Evolutionary conservation across 2,888 invertebrate species (phyloP), one percentile per base, ranked within the genome.

Genomic region (Mythimna vitellina): DNA sequence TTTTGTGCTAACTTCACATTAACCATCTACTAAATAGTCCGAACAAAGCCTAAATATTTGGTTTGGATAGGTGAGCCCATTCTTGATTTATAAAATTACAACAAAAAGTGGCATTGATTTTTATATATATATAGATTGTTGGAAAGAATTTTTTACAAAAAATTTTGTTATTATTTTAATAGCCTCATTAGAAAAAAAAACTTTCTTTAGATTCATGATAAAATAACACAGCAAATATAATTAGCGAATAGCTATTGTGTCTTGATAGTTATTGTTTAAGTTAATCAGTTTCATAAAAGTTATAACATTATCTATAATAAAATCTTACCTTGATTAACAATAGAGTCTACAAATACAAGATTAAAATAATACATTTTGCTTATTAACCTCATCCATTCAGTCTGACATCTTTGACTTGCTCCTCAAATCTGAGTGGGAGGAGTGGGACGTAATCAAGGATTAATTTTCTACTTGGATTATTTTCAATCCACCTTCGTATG

Each of bases 381-480:
- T 22, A 53, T 56, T n/a, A 54, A 77, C 64, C 87, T 65, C 70
- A 82, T 91, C 88, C 80, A 90, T 82, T 71, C 8, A 65, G 58
- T 68, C 65, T 35, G 81, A 86, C 71, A 89, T 91, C 91, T 84
- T 82, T 71, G 86, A 86, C 57, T 70, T 65, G 78, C 86, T 89
- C 89, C 89, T 90, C 89, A 90, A 91, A 92, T 92, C 92, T 90
- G 86, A 88, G 88, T 83, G 86, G 87, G 89, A 86, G 87, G 90
- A 91, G 90, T 88, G 91, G 91, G 89, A 91, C 92, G 95, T 95
- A 95, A 96, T 96, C 95, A 95, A 93, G 94, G 94, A 95, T 96
- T 96, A 95, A 96, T 96, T 96, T 96, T 96, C 95, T 94, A 93
- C 95, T 94, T 92, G 96, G 93, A 95, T 96, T 95, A 95, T 93